Base-by-base conservation (phyloP, 2,888 invertebrate genomes). In the Anthrax anthrax region DNA sequence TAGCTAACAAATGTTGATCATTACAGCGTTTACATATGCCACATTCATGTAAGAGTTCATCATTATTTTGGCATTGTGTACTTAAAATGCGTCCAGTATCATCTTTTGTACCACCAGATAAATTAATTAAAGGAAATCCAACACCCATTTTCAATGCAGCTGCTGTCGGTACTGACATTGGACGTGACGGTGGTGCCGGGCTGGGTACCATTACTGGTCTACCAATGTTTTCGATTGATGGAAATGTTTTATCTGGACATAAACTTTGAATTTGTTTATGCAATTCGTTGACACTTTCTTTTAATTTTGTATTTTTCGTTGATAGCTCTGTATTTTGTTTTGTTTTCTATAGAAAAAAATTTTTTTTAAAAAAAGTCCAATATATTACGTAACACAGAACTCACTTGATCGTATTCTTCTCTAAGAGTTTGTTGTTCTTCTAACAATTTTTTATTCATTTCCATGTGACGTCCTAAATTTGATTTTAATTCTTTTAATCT, bases 1-100 rank as follows among this genome's bases (percentile, higher is more conserved):
- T 87, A 14, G 91, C 92, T 62, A 97, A 74, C 51, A 92, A 75
- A 69, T 96, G 96, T 55, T 92, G 95, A 70, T 95, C 91, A 51
- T 84, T 81, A 53, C 84, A 80, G 58, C 84, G 79, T 48, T 81
- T 77, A 69, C 95, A 95, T 53, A 86, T 84, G 17, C 88, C 88
- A 65, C 95, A 95, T 60, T 85, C 82, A 56, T 83, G 84, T 42
- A 78, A 67, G 51, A 78, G 62, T 5, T 76, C 62, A 47, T 59
- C 55, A 47, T 58, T 62, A 34, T 58, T 59, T 48, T 66, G 62
- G n/a, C 57, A 52, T 51, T 58, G 57, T 19, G 67, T 66, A 50
- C 69, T 70, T 2, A 69, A 54, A 44, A 64, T 56, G 60, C 84
- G 77, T 54, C 80, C 79, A 52, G 78, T 76, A 65, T 80, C 81